These are phyloP conservation scores for Atethmia centrago DNA, from an alignment of 2,888 invertebrate genomes.

Conservation along the genomic window DNA sequence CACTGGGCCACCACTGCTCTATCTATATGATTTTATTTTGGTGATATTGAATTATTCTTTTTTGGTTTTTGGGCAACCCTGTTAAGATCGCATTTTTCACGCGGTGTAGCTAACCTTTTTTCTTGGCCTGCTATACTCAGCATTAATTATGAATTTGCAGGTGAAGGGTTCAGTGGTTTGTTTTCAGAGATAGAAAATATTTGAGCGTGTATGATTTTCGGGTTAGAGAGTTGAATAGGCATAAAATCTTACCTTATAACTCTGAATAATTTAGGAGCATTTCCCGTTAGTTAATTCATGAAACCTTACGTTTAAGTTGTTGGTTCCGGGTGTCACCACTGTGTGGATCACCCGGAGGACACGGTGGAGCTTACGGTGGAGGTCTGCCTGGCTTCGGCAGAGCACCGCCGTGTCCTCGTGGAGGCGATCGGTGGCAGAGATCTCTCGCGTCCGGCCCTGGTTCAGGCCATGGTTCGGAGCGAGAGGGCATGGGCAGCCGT, in stretches of 20 bases:
- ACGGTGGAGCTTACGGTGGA: too few species aligned
- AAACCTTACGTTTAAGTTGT: not conserved
- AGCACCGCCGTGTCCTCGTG: too few species aligned
- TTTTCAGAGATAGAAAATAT: constrained; percentile 25
- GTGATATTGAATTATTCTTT: too few species aligned
- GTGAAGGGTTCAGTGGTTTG: constrained; percentile 29
- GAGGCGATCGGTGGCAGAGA: too few species aligned
- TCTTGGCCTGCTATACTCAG: constrained; percentile 15
- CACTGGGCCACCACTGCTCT: too few species aligned
- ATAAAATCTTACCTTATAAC: not conserved
- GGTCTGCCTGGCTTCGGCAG: too few species aligned
- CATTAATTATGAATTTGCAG: constrained; percentile 54
- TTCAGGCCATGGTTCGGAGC: too few species aligned
- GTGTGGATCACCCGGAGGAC: too few species aligned
- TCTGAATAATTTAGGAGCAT: constrained; percentile 24
- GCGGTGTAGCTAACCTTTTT: constrained; percentile 38
- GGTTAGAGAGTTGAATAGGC: constrained; percentile 5
- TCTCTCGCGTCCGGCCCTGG: too few species aligned
- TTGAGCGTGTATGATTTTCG: constrained; percentile 42
- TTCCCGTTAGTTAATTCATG: not conserved
- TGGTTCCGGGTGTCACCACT: too few species aligned
- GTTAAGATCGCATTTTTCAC: constrained; percentile 30
- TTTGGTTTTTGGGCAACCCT: not conserved
- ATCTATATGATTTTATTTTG: too few species aligned
- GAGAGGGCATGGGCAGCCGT: too few species aligned